Base-by-base conservation (phyloP, 2,888 invertebrate species). In the Plebejus anna region DNA sequence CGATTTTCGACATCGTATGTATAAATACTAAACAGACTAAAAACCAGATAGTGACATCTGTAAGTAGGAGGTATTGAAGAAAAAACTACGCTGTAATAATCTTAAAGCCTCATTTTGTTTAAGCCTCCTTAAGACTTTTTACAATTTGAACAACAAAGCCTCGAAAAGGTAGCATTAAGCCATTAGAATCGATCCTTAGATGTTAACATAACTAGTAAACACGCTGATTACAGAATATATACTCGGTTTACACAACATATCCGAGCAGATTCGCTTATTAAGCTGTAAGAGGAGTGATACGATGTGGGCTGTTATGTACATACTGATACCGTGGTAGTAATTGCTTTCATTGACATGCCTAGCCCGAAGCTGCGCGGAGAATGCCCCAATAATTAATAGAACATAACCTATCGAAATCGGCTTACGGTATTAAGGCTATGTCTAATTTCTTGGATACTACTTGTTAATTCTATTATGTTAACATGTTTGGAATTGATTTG, bases 261-360 rank as follows among this genome's bases (percentile, higher is more conserved):
- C 78, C 83, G 84, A 86, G 85, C 84, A 82, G 81, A 83, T 84
- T 82, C 81, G 81, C 82, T 83, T 85, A 85, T 85, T 83, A 85
- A 83, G 78, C 81, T 79, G 79, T 81, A 81, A 82, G 81, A 80
- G 81, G 81, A 80, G 80, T 81, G 80, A 82, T 80, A 80, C 79
- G 80, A 79, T 80, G 80, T 79, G 79, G 79, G 78, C 78, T 79
- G 80, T 80, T 81, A 80, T 78, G 78, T 80, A 78, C 80, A 80
- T 81, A 82, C 81, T 82, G 84, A 83, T 84, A 82, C 84, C 84
- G 84, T 82, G 85, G 83, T 83, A 88, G 87, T 91, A 90, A 91
- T 91, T 91, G 90, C 88, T 89, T 90, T 87, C 88, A 91, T 90
- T 91, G 90, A 89, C 91, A 88, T 91, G 87, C 90, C 91, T 82